phyloP scores from a whole-genome alignment of 2,797 vertebrate species.

The Saxicola maurus region DNA sequence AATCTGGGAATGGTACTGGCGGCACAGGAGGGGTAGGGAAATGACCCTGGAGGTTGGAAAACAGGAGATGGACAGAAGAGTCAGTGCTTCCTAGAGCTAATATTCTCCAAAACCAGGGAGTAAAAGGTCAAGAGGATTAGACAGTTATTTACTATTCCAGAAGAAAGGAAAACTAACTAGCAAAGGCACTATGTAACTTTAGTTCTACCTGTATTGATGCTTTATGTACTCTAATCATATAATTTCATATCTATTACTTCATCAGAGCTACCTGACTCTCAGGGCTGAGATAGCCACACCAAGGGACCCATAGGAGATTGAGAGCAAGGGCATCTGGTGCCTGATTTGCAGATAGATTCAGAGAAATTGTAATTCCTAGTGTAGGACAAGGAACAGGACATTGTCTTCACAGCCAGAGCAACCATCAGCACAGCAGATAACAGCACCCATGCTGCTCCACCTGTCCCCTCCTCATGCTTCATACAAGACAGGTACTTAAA shows the following conservation, averaged over 20 bases:
- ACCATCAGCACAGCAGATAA: neutral
- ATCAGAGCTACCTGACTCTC: neutral
- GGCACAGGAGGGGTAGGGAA: neutral
- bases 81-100: neutral
- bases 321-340: neutral
- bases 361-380: neutral
- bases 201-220: neutral
- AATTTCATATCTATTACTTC: fast-evolving
- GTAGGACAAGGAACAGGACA: neutral
- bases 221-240: fast-evolving
- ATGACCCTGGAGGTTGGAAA: neutral
- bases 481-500: neutral
- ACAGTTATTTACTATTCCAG: neutral
- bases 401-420: neutral
- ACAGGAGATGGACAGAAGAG: fast-evolving
- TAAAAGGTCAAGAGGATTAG: neutral
- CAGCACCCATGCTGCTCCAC: neutral
- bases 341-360: neutral
- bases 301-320: neutral
- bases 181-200: fast-evolving
- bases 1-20: neutral
- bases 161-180: neutral
- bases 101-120: fast-evolving
- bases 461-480: neutral
- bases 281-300: neutral